phyloP scores from a whole-genome alignment of 2,888 invertebrate genomes.

The Quadriops clusia region DNA sequence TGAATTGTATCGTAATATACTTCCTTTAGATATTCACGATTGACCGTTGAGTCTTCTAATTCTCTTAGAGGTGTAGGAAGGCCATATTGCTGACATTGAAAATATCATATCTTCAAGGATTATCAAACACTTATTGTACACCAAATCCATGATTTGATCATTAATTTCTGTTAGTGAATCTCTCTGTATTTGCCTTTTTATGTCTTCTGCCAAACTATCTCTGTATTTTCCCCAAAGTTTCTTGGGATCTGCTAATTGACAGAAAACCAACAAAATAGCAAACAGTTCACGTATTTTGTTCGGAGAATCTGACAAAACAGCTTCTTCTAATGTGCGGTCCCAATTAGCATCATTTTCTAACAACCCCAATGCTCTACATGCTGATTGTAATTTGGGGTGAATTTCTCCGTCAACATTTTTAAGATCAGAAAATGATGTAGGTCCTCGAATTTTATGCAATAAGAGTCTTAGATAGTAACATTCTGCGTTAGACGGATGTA shows the following conservation, averaged over 20 bases:
- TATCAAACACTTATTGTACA: conserved; percentile 4
- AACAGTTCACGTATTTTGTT: conserved; percentile 16
- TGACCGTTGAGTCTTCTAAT: conserved; percentile 5
- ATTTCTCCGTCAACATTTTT: conserved; percentile 23
- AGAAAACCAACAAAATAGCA: conserved; percentile 17
- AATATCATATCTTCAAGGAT: conserved; percentile 1
- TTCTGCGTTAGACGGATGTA: conserved; percentile 12
- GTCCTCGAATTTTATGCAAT: conserved; percentile 21
- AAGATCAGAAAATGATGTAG: conserved; percentile 23
- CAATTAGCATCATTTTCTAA: conserved; percentile 29
- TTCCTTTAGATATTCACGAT: conserved; percentile 9
- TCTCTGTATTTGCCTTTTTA: conserved; percentile 9
- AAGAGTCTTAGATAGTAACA: conserved; percentile 17
- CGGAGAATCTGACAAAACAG: conserved; percentile 15
- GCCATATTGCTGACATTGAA: not conserved
- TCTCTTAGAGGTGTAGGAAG: conserved; percentile 3
- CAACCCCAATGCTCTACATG: conserved; percentile 22
- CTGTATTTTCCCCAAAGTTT: conserved; percentile 19
- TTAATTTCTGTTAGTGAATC: not conserved
- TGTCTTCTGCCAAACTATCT: conserved; percentile 20
- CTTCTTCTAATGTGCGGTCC: conserved; percentile 21
- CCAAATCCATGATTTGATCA: not conserved
- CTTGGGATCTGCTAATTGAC: conserved; percentile 13
- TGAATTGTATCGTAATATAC: conserved; percentile 6
- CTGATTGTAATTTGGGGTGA: conserved; percentile 20